These are phyloP conservation scores for Acanthosoma haemorrhoidale DNA, from an alignment of 2,888 invertebrate species.

Conservation along the genomic window DNA sequence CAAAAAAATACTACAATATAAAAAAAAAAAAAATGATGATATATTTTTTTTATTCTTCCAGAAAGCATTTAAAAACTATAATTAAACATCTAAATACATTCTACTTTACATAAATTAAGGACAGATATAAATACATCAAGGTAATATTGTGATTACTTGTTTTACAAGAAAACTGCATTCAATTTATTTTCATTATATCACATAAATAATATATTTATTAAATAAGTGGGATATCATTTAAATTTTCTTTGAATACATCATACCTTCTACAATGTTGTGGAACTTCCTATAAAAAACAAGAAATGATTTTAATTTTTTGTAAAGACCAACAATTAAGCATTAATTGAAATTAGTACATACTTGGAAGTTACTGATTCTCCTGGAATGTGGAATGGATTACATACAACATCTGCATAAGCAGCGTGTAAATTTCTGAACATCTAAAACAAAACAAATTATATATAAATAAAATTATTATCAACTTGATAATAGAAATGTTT, in stretches of 20 bases:
- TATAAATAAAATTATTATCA: not conserved
- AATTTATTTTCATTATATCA: too few relatives aligned
- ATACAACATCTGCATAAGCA: constrained; percentile 88
- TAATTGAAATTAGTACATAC: constrained; percentile 54
- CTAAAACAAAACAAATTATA: constrained; percentile 47
- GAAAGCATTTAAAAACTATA: too few relatives aligned
- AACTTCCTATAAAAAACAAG: constrained; percentile 43
- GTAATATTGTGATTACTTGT: not conserved
- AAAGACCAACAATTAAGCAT: not conserved
- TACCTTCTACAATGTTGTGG: constrained; percentile 42
- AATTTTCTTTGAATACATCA: constrained; percentile 38
- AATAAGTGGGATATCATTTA: too few relatives aligned
- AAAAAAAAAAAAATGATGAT: too few relatives aligned
- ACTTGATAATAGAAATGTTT: too few relatives aligned
- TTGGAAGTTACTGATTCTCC: constrained; percentile 81
- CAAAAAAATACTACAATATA: too few relatives aligned
- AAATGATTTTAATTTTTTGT: not conserved
- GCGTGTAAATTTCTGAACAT: constrained; percentile 86
- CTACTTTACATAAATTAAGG: not conserved
- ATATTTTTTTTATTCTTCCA: too few relatives aligned
- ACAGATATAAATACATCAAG: not conserved
- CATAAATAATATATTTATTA: too few relatives aligned
- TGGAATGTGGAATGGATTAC: constrained; percentile 94
- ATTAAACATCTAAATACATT: not conserved
- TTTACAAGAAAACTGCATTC: not conserved